Base-by-base conservation (phyloP, 2,113 vertebrate genomes). In the Glareola pratincola region DNA sequence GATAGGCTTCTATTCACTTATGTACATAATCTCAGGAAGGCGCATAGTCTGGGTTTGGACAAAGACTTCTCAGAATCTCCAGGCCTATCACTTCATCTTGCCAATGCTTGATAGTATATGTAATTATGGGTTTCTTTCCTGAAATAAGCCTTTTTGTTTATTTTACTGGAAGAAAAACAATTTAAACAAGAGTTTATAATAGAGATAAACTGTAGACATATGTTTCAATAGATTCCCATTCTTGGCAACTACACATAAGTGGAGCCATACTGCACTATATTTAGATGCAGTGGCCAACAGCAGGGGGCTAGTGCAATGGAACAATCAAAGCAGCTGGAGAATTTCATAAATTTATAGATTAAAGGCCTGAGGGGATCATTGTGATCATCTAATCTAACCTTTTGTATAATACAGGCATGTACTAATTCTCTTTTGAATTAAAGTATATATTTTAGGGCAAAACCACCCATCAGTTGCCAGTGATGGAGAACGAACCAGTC, bases 291-390 rank as follows among this genome's bases (percentile, higher is more conserved):
- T 36, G 34, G 36, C 51, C 81, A 94, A 72, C 51, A 82, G 43
- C 67, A 69, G 62, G 74, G 39, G 14, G 27, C 81, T 74, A 45
- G 43, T 56, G 30, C 79, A 90, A 85, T 45, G 37, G 59, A 80
- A 50, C 48, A 97, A 85, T 43, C 23, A 90, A 88, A 94, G 37
- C 48, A 90, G 39, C 27, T 66, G 48, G 50, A 77, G 36, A 83
- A 75, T 53, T 88, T 68, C 14, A 74, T 51, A 90, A 37, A 81
- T 96, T 54, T 71, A 75, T 85, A 72, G 77, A 87, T 71, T 47
- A 85, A 84, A 87, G 64, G 84, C 87, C 95, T 81, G 56, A 95
- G 77, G 85, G 82, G 43, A 92, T 92, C 92, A 43, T 14, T 57
- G 71, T 68, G 66, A 90, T 82, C 34, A 79, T 64, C 88, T 64